Base-by-base conservation (phyloP, 2,113 vertebrate genomes). In the Tragelaphus imberbis region DNA sequence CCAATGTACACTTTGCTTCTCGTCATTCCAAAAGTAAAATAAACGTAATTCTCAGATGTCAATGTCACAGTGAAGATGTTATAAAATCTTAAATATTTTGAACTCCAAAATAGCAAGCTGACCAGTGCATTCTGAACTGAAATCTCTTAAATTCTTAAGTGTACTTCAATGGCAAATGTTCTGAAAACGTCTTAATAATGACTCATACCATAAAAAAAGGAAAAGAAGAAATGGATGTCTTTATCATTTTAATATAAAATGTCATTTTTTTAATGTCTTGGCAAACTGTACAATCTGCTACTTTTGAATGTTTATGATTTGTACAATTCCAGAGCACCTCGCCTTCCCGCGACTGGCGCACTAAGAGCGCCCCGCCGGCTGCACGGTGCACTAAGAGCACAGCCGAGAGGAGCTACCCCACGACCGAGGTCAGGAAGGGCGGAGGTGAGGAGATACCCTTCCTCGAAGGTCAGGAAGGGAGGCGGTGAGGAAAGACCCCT, bases 61-160 rank as follows among this genome's bases (percentile, higher is more conserved):
- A 88, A 44, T 13, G 77, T 92, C 8, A 59, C 47, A 94, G 51
- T 85, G 87, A 96, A 53, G 36, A 96, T 17, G 81, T 94, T 89
- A 90, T 94, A 95, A 82, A 96, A 93, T 49, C 84, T 94, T 97
- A 90, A 97, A 81, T 90, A 23, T 86, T 96, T 79, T 95, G 30
- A 94, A 88, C 28, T 96, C 53, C 53, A 58, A 92, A 97, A 92
- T 86, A 85, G 84, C n/a, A 90, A 55, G 65, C 65, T 90, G 86
- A 75, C 96, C 58, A 94, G 30, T 59, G n/a, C 51, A 85, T 90
- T 97, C 51, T 88, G 36, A 95, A 44, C 44, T 68, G 61, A 95
- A 65, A 86, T 11, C 44, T 95, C 91, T 92, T 92, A 98, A 95
- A 97, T 95, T 96, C 80, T 98, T 97, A 97, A 95, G 77, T 90